Evolutionary conservation across 2,888 invertebrate genomes (phyloP).

Genomic region (Torymus aiolomorphi): DNA sequence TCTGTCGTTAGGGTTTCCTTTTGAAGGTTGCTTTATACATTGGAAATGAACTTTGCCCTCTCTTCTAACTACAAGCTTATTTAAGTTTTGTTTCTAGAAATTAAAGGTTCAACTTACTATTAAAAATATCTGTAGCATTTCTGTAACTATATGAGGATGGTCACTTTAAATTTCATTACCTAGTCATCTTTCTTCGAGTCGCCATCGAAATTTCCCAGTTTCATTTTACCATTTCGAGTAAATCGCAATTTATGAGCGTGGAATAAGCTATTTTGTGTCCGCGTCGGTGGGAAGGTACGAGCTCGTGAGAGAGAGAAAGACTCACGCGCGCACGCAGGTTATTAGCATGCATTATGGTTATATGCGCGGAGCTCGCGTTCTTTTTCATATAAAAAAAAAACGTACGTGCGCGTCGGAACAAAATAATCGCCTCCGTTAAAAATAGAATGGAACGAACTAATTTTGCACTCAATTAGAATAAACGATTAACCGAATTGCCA

Average conservation of each 20-base stretch:
- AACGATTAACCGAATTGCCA: conserved; percentile 50
- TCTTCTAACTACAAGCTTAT: no score
- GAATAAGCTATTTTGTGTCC: conserved; percentile 41
- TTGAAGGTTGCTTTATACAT: no score
- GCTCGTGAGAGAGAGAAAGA: conserved; percentile 37
- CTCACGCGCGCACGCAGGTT: conserved; percentile 30
- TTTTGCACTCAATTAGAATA: conserved; percentile 54
- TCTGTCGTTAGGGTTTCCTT: no score
- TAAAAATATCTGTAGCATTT: no score
- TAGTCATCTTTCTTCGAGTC: no score
- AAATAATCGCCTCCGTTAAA: conserved; percentile 25
- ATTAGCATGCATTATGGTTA: conserved; percentile 56
- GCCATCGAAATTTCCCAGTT: background rate
- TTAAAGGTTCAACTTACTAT: no score
- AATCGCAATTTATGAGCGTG: conserved; percentile 50
- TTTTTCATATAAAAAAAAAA: conserved; percentile 45
- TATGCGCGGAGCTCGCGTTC: conserved; percentile 17
- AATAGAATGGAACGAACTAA: conserved; percentile 51
- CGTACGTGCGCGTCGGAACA: conserved; percentile 33
- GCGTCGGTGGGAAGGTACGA: conserved; percentile 44
- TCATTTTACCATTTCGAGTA: conserved; percentile 45
- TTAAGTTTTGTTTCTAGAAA: no score
- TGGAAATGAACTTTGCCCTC: no score
- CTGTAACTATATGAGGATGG: no score
- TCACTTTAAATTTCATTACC: no score